Base-by-base conservation (phyloP, 2,113 vertebrate species). In the Amphiprion percula region DNA sequence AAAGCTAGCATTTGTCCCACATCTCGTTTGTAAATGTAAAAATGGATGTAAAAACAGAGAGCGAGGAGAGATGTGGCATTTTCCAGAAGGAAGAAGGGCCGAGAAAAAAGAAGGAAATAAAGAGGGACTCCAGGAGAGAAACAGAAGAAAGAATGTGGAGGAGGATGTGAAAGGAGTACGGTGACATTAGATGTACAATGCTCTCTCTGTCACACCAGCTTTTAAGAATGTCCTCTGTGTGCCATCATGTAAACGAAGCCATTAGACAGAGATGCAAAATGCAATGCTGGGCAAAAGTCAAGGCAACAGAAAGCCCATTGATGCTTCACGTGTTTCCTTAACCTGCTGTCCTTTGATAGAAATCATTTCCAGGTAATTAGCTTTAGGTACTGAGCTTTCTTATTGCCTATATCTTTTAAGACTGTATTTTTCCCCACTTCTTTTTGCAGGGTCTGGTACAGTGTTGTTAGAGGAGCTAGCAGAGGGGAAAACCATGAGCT, bases 11-110 rank as follows among this genome's bases (percentile, higher is more conserved):
- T 74, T 74, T 85, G 59, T 67, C n/a, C 54, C 65, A 21, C 52
- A 71, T 72, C 52, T 85, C 56, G 82, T 80, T 82, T 75, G 71
- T 15, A 49, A 17, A 63, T 53, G 44, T 59, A 56, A 68, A 69
- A 79, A 55, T 10, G 1, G 12, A 52, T 71, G 28, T 75, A 23
- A 66, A 67, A 61, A 41, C 4, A 66, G 24, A n/a, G n/a, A 58
- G 24, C 37, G 41, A 37, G 41, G 33, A 59, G 6, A 11, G 23
- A 82, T 30, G 70, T 66, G 58, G 49, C 21, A 19, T 28, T 70
- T 63, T 5, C 14, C 1, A 24, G 12, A 39, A 37, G 5, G 28
- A 79, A 69, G 9, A 69, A 46, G 49, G 30, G 30, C 4, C 30
- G 30, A 68, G 47, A 50, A 17, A 19, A n/a, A 55, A 30, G 26